These are phyloP conservation scores for Ceratosolen solmsi DNA, from an alignment of 1,140 invertebrate genomes.

Conservation along the genomic window DNA sequence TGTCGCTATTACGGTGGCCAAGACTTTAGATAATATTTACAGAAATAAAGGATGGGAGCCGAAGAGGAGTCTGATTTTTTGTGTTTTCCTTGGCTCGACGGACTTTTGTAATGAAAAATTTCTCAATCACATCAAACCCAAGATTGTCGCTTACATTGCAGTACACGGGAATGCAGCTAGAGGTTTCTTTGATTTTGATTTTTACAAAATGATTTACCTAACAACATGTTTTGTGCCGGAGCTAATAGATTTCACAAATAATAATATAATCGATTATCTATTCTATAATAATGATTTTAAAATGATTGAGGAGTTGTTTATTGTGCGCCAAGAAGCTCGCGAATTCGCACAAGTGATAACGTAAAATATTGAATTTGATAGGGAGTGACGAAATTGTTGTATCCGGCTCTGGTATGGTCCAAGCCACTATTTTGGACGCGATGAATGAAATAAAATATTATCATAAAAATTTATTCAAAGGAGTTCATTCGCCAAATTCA, in stretches of 20 bases:
- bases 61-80: constrained; percentile 66
- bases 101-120: constrained; percentile 62
- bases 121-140: constrained; percentile 57
- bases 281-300: too few species aligned
- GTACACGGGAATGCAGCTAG: constrained; percentile 59
- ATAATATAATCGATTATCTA: too few species aligned
- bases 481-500: constrained; percentile 39
- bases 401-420: constrained; percentile 66
- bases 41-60: constrained; percentile 64
- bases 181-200: constrained; percentile 56
- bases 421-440: constrained; percentile 60
- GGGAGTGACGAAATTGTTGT: constrained; percentile 59
- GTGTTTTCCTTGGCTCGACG: constrained; percentile 59
- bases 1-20: constrained; percentile 62
- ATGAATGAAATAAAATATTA: constrained; percentile 43
- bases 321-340: too few species aligned
- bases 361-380: too few species aligned
- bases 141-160: constrained; percentile 63
- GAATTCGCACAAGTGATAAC: too few species aligned
- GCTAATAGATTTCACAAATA: too few species aligned
- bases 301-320: too few species aligned
- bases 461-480: constrained; percentile 23
- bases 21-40: constrained; percentile 56
- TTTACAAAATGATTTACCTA: background rate
- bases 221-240: too few species aligned